Conservation (phyloP, 2,888 invertebrate species). For the Oligia strigilis region DNA sequence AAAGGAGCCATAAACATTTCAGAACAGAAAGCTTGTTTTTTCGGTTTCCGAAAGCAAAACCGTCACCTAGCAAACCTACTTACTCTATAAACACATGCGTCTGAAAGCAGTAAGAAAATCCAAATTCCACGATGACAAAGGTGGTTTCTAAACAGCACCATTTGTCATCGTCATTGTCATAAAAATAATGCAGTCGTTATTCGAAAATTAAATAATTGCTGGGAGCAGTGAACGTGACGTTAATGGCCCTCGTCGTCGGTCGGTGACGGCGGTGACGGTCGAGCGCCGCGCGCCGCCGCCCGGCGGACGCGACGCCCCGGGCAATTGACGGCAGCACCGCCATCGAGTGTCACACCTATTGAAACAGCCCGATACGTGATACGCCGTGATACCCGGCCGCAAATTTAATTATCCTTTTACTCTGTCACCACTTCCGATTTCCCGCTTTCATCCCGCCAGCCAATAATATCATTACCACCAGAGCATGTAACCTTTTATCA, state of each 20-base stretch:
- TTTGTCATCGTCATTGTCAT: slow-evolving; percentile 11
- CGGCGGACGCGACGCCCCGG: slow-evolving; percentile 13
- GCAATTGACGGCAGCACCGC: slow-evolving; percentile 33
- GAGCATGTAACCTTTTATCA: not conserved
- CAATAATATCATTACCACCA: slow-evolving; percentile 1
- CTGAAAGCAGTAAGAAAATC: not conserved
- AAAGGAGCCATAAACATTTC: too few species aligned
- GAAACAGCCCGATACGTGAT: slow-evolving; percentile 58
- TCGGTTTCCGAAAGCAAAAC: not conserved
- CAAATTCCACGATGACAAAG: not conserved
- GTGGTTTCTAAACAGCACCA: slow-evolving; percentile 4
- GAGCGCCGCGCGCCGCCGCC: not conserved
- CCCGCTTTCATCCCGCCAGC: slow-evolving; percentile 2
- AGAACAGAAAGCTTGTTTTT: not conserved
- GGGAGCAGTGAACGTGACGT: slow-evolving; percentile 44
- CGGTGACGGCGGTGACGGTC: slow-evolving; percentile 26
- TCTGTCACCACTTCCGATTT: slow-evolving; percentile 34
- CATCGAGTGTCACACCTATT: slow-evolving; percentile 57
- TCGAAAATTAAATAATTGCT: slow-evolving; percentile 44
- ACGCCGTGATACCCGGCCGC: slow-evolving; percentile 26
- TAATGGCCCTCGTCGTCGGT: slow-evolving; percentile 37
- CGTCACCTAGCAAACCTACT: not conserved
- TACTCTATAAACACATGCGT: not conserved
- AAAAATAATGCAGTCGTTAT: slow-evolving; percentile 30
- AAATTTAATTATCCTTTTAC: slow-evolving; percentile 51